These are phyloP conservation scores for human (Homo sapiens) DNA, from an alignment of 2,113 vertebrate species.

Conservation along the genomic window GRCh38 chr9:114184501-114185000, in stretches of 20 bases:
- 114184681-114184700: not conserved
- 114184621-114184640: accelerated
- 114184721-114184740: not conserved
- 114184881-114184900: slow-evolving; percentile 22
- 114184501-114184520: not conserved
- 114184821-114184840: not conserved
- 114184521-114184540: not conserved
- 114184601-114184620: not conserved
- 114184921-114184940: not conserved
- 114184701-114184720: not conserved
- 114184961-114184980: not conserved
- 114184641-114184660: not conserved
- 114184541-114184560: not conserved
- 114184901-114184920: slow-evolving; percentile 63
- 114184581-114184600: not conserved
- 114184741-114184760: not conserved
- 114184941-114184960: not conserved
- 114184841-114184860: not conserved
- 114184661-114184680: accelerated
- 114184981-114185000: not conserved
- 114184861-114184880: accelerated
- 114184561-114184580: not conserved
- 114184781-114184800: not conserved
- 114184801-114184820: not conserved
- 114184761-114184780: not conserved